Evolutionary conservation across 2,888 invertebrate genomes (phyloP), one percentile per base, ranked within the genome.

Genomic region (Idaea aversata): DNA sequence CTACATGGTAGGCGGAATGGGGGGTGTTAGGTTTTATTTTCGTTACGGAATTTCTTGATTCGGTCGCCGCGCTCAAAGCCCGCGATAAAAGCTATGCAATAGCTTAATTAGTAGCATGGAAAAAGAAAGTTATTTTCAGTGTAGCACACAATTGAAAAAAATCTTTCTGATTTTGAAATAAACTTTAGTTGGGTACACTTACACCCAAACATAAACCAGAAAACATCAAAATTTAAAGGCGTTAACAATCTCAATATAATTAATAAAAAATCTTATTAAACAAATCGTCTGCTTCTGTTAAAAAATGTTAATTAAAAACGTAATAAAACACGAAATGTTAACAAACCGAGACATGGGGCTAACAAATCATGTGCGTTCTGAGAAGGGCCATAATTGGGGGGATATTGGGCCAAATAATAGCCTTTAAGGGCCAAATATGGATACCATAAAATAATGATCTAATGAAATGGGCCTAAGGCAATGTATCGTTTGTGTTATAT

Each of bases 371-470:
- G 73, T 68, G 65, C 63, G 70, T 80, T 78, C 78, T 70, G 68
- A 77, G 79, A 79, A 79, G 72, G 72, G 71, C 63, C 71, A 69
- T 72, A 73, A 74, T 77, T 78, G 73, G 70, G 36, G 65, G 69
- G 79, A 87, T 88, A 88, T 88, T 84, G 84, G 83, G 62, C 81
- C 77, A 83, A 85, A 86, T 87, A 84, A 87, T 86, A 86, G 83
- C 78, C 80, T 85, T 86, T 87, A 86, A 78, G 76, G 68, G 75
- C 68, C 84, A 87, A 88, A 89, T 89, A 86, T 87, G 88, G 82
- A 75, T 69, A 74, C 85, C 89, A 91, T 91, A 90, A 90, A 91
- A 90, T 90, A 91, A 90, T 90, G 88, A 88, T 81, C 85, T 79
- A 82, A 81, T 79, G 85, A 76, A 77, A 71, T 72, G 65, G 58